phyloP scores from a whole-genome alignment of 2,888 invertebrate genomes.

The Latrodectus hesperus region DNA sequence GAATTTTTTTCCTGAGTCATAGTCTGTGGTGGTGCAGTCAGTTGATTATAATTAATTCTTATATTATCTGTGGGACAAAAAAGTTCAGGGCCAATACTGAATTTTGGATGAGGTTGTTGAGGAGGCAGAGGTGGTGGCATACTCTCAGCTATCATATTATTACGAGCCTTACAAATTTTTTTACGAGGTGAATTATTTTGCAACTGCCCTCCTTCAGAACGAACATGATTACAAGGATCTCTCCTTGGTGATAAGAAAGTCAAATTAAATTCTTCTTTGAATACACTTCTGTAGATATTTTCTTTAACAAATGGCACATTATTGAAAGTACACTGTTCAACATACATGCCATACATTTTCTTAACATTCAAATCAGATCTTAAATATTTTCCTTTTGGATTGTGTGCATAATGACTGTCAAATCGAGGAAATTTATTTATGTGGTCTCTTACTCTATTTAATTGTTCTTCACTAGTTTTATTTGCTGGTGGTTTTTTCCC shows the following conservation, averaged over 20 bases:
- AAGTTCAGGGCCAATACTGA: constrained; percentile 31
- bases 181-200: constrained; percentile 37
- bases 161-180: constrained; percentile 30
- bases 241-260: constrained; percentile 47
- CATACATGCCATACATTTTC: constrained; percentile 63
- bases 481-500: constrained; percentile 61
- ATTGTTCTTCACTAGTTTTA: constrained; percentile 62
- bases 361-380: constrained; percentile 59
- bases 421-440: constrained; percentile 54
- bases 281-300: constrained; percentile 62
- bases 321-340: constrained; percentile 43
- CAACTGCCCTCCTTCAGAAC: constrained; percentile 5
- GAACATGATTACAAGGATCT: constrained; percentile 39
- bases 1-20: constrained; percentile 45
- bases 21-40: constrained; percentile 33
- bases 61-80: constrained; percentile 54
- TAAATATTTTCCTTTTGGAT: constrained; percentile 53
- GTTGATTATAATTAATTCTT: constrained; percentile 55
- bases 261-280: constrained; percentile 56
- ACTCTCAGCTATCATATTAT: constrained; percentile 21
- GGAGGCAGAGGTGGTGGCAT: constrained; percentile 15
- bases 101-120: constrained; percentile 44
- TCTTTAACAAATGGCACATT: constrained; percentile 60
- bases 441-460: constrained; percentile 44
- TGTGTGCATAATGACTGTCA: constrained; percentile 49